phyloP scores from a whole-genome alignment of 2,113 vertebrate species.

The Hemicordylus capensis region DNA sequence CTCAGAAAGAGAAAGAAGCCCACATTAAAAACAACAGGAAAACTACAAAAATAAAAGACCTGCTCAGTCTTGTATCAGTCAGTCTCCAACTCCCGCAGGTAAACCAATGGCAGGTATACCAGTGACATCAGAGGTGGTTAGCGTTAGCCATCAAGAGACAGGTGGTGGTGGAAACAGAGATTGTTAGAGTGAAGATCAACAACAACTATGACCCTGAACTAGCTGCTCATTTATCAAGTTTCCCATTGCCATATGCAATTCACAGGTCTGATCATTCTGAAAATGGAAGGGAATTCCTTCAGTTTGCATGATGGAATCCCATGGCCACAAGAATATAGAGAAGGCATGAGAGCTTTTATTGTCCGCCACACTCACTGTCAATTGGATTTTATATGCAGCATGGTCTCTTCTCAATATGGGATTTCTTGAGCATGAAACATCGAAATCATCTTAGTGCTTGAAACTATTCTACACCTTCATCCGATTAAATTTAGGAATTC shows the following conservation, averaged over 20 bases:
- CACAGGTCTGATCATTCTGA: background rate
- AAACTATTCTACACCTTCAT: background rate
- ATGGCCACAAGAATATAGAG: background rate
- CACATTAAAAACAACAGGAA: too few relatives aligned
- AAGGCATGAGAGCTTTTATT: background rate
- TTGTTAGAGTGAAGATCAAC: background rate
- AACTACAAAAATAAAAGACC: too few relatives aligned
- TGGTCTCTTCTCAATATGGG: background rate
- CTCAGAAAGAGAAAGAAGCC: too few relatives aligned
- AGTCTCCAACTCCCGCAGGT: too few relatives aligned
- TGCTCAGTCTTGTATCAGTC: too few relatives aligned
- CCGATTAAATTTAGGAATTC: constrained; percentile 18
- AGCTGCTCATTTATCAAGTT: background rate
- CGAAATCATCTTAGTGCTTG: background rate
- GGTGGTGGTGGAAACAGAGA: too few relatives aligned
- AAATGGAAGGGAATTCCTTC: background rate
- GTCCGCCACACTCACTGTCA: background rate
- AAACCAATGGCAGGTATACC: background rate
- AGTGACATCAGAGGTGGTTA: background rate
- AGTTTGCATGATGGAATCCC: background rate
- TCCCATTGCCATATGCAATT: background rate
- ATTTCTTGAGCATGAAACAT: background rate
- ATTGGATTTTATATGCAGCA: background rate
- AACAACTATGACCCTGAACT: too few relatives aligned
- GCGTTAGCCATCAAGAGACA: background rate